Evolutionary conservation across 2,113 vertebrate species (phyloP), one percentile per base, ranked within the genome.

Genomic region (Lucifuga dentata): DNA sequence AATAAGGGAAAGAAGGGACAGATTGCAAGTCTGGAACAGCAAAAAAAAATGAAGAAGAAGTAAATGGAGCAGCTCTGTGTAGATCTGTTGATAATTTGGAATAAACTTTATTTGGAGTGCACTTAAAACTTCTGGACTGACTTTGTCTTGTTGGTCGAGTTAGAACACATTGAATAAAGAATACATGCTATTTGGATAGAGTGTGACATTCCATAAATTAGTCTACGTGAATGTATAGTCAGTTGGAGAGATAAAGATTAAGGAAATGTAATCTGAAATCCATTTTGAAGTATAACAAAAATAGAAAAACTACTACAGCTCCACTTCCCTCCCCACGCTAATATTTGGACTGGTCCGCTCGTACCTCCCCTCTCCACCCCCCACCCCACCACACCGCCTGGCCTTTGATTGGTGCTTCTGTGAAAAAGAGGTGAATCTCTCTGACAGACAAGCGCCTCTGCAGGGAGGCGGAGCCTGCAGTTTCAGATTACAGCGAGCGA

Each of bases 401-500:
- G 52, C 49, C 67, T 84, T 81, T 82, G 76, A 88, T 84, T 88
- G 78, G 76, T 36, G 49, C 64, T 44, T 63, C 35, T 58, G 50
- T 66, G 74, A 69, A 56, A 62, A 70, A 67, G 81, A 81, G 68
- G 64, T 81, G 72, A 88, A 80, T 74, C 69, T 88, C 69, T 88
- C 61, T 70, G 74, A 74, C 83, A 76, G 76, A 77, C 84, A 60
- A 77, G 73, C 80, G 69, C 88, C 85, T 79, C 78, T 78, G 82
- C 45, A 51, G 67, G 72, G 63, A 84, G 80, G 86, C 64, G 68
- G 76, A 69, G 78, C 69, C 84, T 72, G 60, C 69, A 80, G 92
- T 89, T 78, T 91, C 91, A 89, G 77, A 88, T 95, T 93, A 91
- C 89, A 29, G 26, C 26, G n/a, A 89, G 78, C 77, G 56, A 78